Base-by-base conservation (phyloP, 2,113 vertebrate species). In the Strix aluco region DNA sequence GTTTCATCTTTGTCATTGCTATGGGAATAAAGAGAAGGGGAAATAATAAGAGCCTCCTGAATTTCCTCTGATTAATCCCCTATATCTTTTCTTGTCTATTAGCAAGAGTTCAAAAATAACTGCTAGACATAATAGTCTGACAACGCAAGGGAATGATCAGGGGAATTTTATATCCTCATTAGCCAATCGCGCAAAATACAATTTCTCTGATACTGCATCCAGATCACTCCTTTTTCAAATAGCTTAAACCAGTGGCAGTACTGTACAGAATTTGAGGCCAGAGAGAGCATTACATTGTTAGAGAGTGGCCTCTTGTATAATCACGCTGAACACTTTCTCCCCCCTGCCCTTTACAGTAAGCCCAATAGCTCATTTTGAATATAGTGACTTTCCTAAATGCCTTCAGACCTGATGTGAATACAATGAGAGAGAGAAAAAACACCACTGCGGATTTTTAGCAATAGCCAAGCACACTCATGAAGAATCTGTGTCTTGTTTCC, bases 91-190 rank as follows among this genome's bases (percentile, higher is more conserved):
- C 78, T 93, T 92, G 85, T 77, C 90, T 96, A 86, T 95, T 96
- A 94, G 74, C 46, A 72, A 67, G 81, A 79, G 79, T 96, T 96
- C 91, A 95, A 96, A 96, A 96, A 94, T 91, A 97, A 90, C 94
- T 95, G 94, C 92, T 95, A 96, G 96, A 96, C 90, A 82, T 91
- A 94, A 93, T 77, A 93, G 85, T 91, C 85, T 95, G 90, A 52
- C 81, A 93, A 90, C 13, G 5, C 62, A 88, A 81, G 81, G 74
- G 70, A 86, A 95, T 25, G 32, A 94, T 70, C 3, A 2, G 38
- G 47, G 65, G 65, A 88, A 88, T 77, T 97, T 97, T 95, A 85
- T 75, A 70, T 47, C 62, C 90, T 96, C 74, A 94, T 97, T 96
- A 94, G 70, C 66, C 81, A 62, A n/a, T 93, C 2, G 8, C 0